Evolutionary conservation across 2,888 invertebrate species (phyloP).

Genomic region (Resseliella maxima): DNA sequence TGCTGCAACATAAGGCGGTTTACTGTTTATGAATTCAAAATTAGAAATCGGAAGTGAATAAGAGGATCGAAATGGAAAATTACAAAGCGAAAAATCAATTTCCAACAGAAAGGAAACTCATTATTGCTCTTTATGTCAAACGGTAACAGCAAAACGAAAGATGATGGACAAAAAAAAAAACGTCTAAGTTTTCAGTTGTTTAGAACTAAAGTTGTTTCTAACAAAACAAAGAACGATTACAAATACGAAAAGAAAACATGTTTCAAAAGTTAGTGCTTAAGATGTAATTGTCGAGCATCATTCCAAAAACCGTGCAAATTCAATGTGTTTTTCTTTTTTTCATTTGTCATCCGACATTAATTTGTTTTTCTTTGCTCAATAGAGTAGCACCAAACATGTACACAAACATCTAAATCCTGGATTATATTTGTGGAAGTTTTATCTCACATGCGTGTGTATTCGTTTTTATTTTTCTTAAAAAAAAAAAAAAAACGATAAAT

Average conservation of each 20-base stretch:
- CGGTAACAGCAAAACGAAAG: no score
- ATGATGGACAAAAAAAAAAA: no score
- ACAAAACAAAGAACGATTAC: neutral
- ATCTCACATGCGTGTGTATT: no score
- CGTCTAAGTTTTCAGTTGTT: neutral
- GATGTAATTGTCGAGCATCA: slow-evolving; percentile 36
- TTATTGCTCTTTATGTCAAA: neutral
- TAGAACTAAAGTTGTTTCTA: neutral
- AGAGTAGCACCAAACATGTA: slow-evolving; percentile 20
- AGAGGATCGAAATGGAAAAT: neutral
- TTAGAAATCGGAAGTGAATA: neutral
- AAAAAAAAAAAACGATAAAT: neutral
- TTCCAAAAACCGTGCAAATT: neutral
- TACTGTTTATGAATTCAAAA: neutral
- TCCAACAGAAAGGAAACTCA: slow-evolving; percentile 19
- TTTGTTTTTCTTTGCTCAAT: slow-evolving; percentile 8
- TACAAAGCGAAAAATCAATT: slow-evolving; percentile 43
- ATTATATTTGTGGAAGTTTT: slow-evolving; percentile 17
- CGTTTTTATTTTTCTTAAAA: neutral
- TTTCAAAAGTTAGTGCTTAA: neutral
- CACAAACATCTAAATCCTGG: slow-evolving; percentile 18
- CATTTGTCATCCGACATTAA: neutral
- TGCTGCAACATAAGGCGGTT: neutral
- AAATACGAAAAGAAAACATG: neutral
- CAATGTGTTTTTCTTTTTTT: neutral